Percentiles rank a stretch among this genome's conserved stretches.
Evolutionary conservation across 2,888 invertebrate species (phyloP).

Genomic region (Drosophila meridiana): DNA sequence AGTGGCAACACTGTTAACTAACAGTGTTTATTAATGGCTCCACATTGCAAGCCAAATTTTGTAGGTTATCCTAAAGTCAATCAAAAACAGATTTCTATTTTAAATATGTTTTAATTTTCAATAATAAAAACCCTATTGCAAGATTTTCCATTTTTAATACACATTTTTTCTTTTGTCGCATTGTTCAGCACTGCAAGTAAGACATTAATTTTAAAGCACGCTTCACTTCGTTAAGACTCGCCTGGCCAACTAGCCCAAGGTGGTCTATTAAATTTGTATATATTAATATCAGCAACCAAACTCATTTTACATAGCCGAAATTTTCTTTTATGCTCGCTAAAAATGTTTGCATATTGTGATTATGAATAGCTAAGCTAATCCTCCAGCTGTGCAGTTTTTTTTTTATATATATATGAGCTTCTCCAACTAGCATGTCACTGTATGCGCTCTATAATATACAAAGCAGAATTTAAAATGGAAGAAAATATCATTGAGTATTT

Average conservation of each 20-base stretch:
- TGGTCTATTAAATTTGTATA: conserved; percentile 46
- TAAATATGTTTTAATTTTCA: background rate
- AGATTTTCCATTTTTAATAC: background rate
- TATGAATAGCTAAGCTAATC: conserved; percentile 13
- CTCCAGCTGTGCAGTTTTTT: background rate
- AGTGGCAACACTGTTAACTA: background rate
- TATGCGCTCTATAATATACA: background rate
- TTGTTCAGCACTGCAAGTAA: conserved; percentile 14
- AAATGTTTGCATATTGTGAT: conserved; percentile 16
- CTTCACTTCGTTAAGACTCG: background rate
- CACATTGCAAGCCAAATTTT: background rate
- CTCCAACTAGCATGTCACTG: background rate
- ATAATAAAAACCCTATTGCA: background rate
- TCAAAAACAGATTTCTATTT: background rate
- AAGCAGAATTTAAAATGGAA: background rate
- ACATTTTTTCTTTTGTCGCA: conserved; percentile 1
- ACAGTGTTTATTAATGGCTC: background rate
- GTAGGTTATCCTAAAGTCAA: background rate
- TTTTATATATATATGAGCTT: background rate
- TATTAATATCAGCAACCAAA: conserved; percentile 45
- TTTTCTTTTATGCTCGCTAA: conserved; percentile 11
- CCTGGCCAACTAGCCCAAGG: background rate
- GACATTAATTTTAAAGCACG: conserved; percentile 39
- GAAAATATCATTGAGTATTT: background rate
- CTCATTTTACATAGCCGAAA: conserved; percentile 32